Evolutionary conservation across 2,113 vertebrate species (phyloP).

Genomic region (Myiozetetes cayanensis): DNA sequence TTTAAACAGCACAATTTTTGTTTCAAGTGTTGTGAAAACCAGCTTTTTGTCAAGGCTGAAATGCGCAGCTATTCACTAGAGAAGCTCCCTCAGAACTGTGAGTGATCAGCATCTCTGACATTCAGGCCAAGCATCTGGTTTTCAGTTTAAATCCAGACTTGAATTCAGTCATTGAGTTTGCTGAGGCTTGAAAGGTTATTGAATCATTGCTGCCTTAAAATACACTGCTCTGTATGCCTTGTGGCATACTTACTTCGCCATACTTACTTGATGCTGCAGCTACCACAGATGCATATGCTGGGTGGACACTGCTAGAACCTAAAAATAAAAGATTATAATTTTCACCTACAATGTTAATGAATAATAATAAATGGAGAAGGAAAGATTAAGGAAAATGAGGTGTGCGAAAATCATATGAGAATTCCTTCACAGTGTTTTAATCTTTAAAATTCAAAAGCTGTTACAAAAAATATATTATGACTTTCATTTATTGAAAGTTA

Average conservation of each 20-base stretch:
- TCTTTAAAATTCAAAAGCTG: not conserved
- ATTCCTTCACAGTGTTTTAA: not conserved
- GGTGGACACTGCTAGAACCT: constrained; percentile 81
- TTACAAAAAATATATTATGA: not conserved
- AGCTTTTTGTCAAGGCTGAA: not conserved
- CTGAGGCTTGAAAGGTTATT: constrained; percentile 35
- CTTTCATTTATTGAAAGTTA: not conserved
- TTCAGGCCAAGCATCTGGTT: not conserved
- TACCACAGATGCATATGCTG: constrained; percentile 80
- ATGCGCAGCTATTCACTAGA: not conserved
- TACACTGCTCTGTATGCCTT: not conserved
- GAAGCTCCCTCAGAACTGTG: not conserved
- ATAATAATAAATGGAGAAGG: not conserved
- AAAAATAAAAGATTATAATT: constrained; percentile 8
- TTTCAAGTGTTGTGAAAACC: not conserved
- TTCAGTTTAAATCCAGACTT: not conserved
- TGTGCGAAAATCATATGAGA: not conserved
- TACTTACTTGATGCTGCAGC: constrained; percentile 86
- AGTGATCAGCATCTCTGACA: not conserved
- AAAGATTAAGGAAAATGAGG: not conserved
- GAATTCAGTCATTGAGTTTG: not conserved
- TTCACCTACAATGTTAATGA: not conserved
- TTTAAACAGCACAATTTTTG: not conserved
- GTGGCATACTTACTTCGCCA: not conserved
- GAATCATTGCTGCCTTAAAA: constrained; percentile 1